Conservation (phyloP, 2,888 invertebrate species). For the Ophion ellenae region DNA sequence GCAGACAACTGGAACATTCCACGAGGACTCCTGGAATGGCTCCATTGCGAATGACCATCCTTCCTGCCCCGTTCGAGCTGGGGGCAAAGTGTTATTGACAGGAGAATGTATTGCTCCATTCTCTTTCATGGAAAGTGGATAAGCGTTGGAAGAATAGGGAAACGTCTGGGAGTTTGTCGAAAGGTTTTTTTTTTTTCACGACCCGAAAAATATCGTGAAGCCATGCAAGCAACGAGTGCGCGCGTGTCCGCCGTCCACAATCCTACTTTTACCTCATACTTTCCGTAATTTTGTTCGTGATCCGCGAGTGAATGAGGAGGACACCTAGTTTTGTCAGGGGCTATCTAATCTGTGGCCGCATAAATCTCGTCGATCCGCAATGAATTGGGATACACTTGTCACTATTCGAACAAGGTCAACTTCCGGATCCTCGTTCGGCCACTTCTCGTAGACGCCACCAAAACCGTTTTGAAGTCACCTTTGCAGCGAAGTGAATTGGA, state of each 20-base stretch:
- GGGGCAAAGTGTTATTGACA: too few species aligned
- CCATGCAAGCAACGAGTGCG: too few species aligned
- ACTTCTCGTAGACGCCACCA: background rate
- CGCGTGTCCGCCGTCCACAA: background rate
- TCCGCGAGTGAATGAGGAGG: background rate
- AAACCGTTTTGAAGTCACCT: background rate
- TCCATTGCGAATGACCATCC: too few species aligned
- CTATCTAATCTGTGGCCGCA: background rate
- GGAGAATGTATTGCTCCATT: too few species aligned
- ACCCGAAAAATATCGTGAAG: too few species aligned
- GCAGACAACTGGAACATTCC: too few species aligned
- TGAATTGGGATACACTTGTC: slow-evolving; percentile 10
- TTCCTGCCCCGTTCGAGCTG: too few species aligned
- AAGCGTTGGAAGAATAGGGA: too few species aligned
- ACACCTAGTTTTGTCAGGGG: background rate
- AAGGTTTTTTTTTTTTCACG: too few species aligned
- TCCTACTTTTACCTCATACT: background rate
- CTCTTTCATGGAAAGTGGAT: too few species aligned
- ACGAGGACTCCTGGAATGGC: too few species aligned
- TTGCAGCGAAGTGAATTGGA: background rate
- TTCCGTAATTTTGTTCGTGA: background rate
- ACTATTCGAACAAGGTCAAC: slow-evolving; percentile 2
- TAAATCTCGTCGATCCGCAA: slow-evolving; percentile 9
- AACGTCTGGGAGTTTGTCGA: too few species aligned
- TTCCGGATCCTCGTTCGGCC: background rate